Base-by-base conservation (phyloP, 2,888 invertebrate species). In the Sesamia inferens region DNA sequence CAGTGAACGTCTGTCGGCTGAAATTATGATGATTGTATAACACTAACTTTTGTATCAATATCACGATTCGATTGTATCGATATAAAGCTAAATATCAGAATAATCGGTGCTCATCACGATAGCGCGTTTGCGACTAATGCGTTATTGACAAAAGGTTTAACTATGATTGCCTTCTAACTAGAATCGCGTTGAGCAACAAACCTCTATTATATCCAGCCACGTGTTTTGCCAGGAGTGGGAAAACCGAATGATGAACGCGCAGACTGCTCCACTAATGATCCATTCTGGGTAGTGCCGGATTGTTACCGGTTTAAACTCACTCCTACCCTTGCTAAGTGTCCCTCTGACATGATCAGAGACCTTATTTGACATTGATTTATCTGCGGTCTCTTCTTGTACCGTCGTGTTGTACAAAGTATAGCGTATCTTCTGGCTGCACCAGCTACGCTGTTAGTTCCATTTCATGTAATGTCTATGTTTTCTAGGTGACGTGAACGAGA, bases 401-500 rank as follows among this genome's bases (percentile, higher is more conserved):
- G 31, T 31, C 31, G 31, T 31, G 31, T 31, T 31, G 31, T 31
- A 31, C 31, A 31, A 31, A 31, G 31, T 31, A 31, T 31, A 31
- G 31, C 31, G 31, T 31, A 31, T 31, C 1, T 31, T 31, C 31
- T 31, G 31, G 31, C 31, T 31, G 31, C 31, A 31, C 31, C 31
- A 31, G 31, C 2, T 31, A 31, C 31, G 31, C 31, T 31, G 31
- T 39, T 51, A 51, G 51, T 1, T 51, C 51, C 4, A 51, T 51
- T 10, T 8, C 19, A 19, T 51, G 51, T n/a, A n/a, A 51, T 51
- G 19, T 19, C 19, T 54, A 10, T 54, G n/a, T 19, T 57, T 22
- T 31, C 31, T 19, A 59, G 97, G 97, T 63, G 97, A 98, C 72
- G 93, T 96, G 1, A 96, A 96, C 77, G 97, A 97, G 84, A 97